These are phyloP conservation scores for Gobionotothen gibberifrons DNA, from an alignment of 2,797 vertebrate species.

Conservation along the genomic window DNA sequence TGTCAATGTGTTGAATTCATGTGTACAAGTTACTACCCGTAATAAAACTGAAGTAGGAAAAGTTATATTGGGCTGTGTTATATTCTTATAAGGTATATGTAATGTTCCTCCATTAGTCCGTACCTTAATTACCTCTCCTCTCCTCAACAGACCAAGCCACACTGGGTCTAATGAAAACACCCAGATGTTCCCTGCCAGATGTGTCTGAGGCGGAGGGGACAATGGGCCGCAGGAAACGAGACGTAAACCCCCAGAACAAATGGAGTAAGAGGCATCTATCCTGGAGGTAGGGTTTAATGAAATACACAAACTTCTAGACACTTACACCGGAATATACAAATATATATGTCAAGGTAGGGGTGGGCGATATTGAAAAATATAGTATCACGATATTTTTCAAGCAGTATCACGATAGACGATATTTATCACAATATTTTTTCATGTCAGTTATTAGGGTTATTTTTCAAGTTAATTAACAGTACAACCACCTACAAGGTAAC, in stretches of 20 bases:
- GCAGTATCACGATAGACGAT: too few relatives aligned
- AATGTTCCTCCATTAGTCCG: background rate
- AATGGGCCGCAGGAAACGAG: slow-evolving; percentile 83
- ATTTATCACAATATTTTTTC: too few relatives aligned
- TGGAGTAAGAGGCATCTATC: slow-evolving; percentile 96
- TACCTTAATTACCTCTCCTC: slow-evolving; percentile 10
- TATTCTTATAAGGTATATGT: background rate
- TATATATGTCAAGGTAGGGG: background rate
- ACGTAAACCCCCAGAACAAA: slow-evolving; percentile 83
- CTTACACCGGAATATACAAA: too few relatives aligned
- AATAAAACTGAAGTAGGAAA: background rate
- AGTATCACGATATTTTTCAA: too few relatives aligned
- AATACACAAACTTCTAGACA: background rate
- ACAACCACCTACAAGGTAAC: too few relatives aligned
- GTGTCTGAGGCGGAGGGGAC: slow-evolving; percentile 66
- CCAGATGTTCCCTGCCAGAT: slow-evolving; percentile 95
- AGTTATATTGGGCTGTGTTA: background rate
- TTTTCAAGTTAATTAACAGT: too few relatives aligned
- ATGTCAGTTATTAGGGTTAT: too few relatives aligned
- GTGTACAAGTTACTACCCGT: background rate
- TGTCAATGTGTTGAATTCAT: background rate
- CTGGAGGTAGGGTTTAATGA: slow-evolving; percentile 88
- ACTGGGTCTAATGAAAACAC: slow-evolving; percentile 93
- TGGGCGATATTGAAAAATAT: too few relatives aligned
- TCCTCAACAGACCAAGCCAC: slow-evolving; percentile 88